Percentiles rank a stretch among this genome's conserved stretches.
Conservation (phyloP, 1,140 invertebrate genomes). For the Scylla paramamosain region DNA sequence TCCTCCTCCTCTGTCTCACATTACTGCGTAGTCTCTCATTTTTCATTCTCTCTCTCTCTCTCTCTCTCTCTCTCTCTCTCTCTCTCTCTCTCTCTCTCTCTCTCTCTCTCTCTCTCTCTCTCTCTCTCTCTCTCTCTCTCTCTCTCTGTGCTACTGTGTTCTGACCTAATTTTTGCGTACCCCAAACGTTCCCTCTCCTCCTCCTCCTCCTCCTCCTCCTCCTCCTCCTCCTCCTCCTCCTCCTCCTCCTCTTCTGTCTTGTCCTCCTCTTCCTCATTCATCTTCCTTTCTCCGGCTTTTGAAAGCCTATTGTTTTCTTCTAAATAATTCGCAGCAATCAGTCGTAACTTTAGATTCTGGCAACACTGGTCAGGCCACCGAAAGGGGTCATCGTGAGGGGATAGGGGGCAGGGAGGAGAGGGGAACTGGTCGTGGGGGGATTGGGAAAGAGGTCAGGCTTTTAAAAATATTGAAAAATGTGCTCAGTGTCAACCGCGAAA, state of each 20-base stretch:
- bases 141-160: background rate
- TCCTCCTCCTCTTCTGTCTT: background rate
- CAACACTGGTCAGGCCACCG: too few species aligned
- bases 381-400: too few species aligned
- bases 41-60: background rate
- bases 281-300: background rate
- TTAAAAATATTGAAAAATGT: too few species aligned
- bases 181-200: background rate
- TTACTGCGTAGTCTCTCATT: background rate
- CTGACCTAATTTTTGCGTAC: background rate
- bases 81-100: background rate
- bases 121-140: background rate
- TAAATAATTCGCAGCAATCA: too few species aligned
- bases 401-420: too few species aligned
- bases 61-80: background rate
- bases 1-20: background rate
- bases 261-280: background rate
- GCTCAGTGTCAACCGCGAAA: too few species aligned
- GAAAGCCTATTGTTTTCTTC: too few species aligned
- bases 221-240: background rate
- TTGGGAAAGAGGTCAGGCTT: too few species aligned
- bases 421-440: too few species aligned
- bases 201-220: conserved; percentile 4
- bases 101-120: background rate
- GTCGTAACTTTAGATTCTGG: too few species aligned